Evolutionary conservation across 2,113 vertebrate species (phyloP), one percentile per base, ranked within the genome.

Genomic region (Petaurus breviceps): DNA sequence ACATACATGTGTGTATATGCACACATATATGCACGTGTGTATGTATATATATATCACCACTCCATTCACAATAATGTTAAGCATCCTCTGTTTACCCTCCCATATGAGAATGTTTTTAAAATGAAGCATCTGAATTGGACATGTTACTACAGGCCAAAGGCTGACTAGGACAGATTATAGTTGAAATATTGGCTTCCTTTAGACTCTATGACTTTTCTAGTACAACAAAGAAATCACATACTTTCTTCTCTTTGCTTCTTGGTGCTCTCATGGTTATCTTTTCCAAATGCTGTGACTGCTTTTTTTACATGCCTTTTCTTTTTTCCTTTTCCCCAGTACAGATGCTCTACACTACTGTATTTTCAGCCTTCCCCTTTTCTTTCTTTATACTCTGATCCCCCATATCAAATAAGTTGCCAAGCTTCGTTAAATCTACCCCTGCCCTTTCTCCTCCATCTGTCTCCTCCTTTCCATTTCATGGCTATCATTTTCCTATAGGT

Each of bases 1-100:
- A 6, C 5, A 55, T 55, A 55, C 89, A 93, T 96, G 96, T 61
- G 54, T 97, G 97, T 93, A 49, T 53, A 91, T 0, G 24, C 23
- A 54, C 6, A 25, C 7, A 25, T 9, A 55, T 0, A 55, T 3
- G 0, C 7, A 55, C 1, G 26, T 12, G 26, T 61, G 19, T 3
- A 37, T 68, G 37, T 68, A 37, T 14, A 3, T 31, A 11, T 3
- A 37, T 37, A 31, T 84, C 94, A 96, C 91, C 95, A 96, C 94
- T 96, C 14, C 4, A 6, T n/a, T 77, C 61, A 77, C 61, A 14
- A 77, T n/a, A 19, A 77, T 77, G 37, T 16, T 77, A 3, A 77
- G 11, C 12, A 68, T 68, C 61, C 31, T n/a, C 31, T 68, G 12
- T 37, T 61, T 31, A 37, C 12, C 12, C 12, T 68, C 31, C 3